Base-by-base conservation (phyloP, 2,797 vertebrate species). In the Urocyon cinereoargenteus region DNA sequence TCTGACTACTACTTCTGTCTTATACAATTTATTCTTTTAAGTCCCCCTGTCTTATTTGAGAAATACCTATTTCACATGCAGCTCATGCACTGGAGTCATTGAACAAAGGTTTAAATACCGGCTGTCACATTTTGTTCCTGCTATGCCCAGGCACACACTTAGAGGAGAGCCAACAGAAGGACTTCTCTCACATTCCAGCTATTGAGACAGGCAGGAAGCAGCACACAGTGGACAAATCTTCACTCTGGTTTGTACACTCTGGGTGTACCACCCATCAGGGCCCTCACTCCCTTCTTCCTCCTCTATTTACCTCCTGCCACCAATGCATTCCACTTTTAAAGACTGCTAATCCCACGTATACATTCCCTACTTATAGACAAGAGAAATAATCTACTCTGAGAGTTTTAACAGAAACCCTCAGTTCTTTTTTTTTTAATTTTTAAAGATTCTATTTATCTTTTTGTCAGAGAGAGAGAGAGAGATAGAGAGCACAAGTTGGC, bases 241-340 rank as follows among this genome's bases (percentile, higher is more conserved):
- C 13, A 61, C 64, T 36, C 14, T 24, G 45, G 26, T 18, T 82
- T 51, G 6, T 14, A 24, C 78, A 26, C 16, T 3, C n/a, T n/a
- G n/a, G n/a, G 13, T 2, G 26, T 7, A 14, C 75, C 62, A 57
- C 26, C 6, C 0, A 4, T 57, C 40, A 18, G 16, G 14, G 6
- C 15, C 28, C 51, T 26, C 3, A 12, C 11, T 10, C 45, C 22
- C 28, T 49, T 19, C 55, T 24, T 19, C 78, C 85, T 34, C 26
- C 26, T 88, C 62, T 70, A 28, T 36, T 11, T 2, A 0, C 64
- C 73, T 16, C 2, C 26, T 6, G 36, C 16, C 10, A 21, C 66
- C 64, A 72, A 24, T 7, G 22, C 6, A 36, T 40, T 7, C 22
- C 40, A 19, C 75, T 82, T 94, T 86, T 19, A 86, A 70, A 90